phyloP scores from a whole-genome alignment of 1,140 invertebrate species.

The Wiebesia pumilae region DNA sequence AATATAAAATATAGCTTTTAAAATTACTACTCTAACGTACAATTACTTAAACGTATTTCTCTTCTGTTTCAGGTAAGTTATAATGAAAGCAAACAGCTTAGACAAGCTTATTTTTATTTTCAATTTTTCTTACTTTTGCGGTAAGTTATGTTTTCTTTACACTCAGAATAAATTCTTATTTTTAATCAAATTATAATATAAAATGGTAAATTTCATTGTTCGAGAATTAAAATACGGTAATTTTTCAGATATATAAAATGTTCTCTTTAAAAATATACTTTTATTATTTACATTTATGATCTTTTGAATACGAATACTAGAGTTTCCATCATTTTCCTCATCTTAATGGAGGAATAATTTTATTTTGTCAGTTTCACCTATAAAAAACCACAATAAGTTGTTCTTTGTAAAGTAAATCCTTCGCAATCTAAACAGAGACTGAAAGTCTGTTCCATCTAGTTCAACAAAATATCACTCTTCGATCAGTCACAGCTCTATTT shows the following conservation, averaged over 20 bases:
- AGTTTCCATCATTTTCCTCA: too few species aligned
- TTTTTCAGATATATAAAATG: too few species aligned
- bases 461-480: not conserved
- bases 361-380: not conserved
- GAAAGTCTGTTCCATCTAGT: not conserved
- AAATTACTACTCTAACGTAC: not conserved
- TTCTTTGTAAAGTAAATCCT: not conserved
- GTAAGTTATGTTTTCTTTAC: not conserved
- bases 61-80: slow-evolving; percentile 26
- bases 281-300: too few species aligned
- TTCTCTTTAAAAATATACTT: too few species aligned
- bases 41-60: not conserved
- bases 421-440: not conserved
- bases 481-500: not conserved
- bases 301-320: too few species aligned
- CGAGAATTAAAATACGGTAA: too few species aligned
- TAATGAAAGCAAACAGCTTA: not conserved
- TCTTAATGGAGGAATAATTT: too few species aligned
- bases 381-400: not conserved
- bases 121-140: not conserved
- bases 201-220: too few species aligned
- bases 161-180: too few species aligned
- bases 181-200: too few species aligned
- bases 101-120: not conserved
- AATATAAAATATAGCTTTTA: not conserved